Conservation (phyloP, 2,113 vertebrate genomes). For the Globicephala melas region DNA sequence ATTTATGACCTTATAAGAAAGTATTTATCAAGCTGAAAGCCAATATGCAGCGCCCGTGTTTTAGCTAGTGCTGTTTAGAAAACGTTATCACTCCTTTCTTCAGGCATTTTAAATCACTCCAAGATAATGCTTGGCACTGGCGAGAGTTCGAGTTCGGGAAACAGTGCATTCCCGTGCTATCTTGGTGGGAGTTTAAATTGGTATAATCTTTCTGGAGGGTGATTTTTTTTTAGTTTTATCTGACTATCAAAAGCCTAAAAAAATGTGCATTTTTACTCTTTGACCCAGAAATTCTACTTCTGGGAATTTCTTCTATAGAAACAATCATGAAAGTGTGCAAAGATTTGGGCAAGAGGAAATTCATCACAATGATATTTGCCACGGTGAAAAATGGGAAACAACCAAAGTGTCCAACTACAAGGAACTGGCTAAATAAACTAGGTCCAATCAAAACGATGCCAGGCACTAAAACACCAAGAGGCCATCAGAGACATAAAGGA, state of each 20-base stretch:
- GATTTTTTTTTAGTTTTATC: constrained; percentile 54
- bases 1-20: constrained; percentile 89
- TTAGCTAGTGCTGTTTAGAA: constrained; percentile 76
- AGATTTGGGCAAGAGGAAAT: background rate
- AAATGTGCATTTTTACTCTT: constrained; percentile 67
- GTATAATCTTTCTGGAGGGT: constrained; percentile 41
- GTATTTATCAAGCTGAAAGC: constrained; percentile 89
- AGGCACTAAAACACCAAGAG: background rate
- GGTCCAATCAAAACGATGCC: accelerated
- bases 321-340: background rate
- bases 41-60: constrained; percentile 77
- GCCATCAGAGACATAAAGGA: background rate
- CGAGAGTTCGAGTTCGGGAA: background rate
- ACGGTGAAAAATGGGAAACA: background rate
- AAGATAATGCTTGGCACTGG: constrained; percentile 27
- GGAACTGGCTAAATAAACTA: background rate
- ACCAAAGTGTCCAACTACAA: background rate
- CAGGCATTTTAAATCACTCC: constrained; percentile 72
- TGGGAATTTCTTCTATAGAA: constrained; percentile 55
- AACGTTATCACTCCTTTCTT: constrained; percentile 76
- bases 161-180: background rate
- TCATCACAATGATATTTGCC: background rate
- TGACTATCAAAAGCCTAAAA: constrained; percentile 57
- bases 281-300: constrained; percentile 46
- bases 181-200: constrained; percentile 38